Evolutionary conservation across 1,140 invertebrate species (phyloP).

Genomic region (Drosophila aff.): DNA sequence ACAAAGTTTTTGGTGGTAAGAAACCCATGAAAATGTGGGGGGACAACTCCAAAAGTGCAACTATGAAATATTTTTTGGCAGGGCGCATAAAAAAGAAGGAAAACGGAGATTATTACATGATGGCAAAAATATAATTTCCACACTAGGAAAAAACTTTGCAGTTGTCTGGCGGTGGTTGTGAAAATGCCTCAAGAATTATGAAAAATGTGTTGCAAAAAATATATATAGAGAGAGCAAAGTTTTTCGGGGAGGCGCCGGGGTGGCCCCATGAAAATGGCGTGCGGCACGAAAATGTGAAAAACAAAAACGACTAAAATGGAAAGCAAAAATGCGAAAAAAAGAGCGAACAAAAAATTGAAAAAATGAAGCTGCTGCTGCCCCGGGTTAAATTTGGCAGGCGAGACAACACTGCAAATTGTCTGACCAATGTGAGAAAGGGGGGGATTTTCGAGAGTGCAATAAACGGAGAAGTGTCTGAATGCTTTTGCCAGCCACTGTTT

Average conservation of each 20-base stretch:
- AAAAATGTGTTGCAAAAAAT: slow-evolving; percentile 70
- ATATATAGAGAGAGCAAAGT: slow-evolving; percentile 28
- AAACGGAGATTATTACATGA: slow-evolving; percentile 75
- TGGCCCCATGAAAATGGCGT: slow-evolving; percentile 71
- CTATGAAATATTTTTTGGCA: slow-evolving; percentile 77
- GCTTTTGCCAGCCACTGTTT: slow-evolving; percentile 64
- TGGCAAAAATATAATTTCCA: slow-evolving; percentile 79
- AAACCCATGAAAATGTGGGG: neutral
- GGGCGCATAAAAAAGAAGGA: slow-evolving; percentile 28
- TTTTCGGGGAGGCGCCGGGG: slow-evolving; percentile 27
- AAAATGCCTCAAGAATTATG: slow-evolving; percentile 81
- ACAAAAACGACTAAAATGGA: slow-evolving; percentile 36
- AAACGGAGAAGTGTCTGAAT: slow-evolving; percentile 76
- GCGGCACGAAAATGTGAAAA: slow-evolving; percentile 77
- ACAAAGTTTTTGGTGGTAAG: slow-evolving; percentile 15
- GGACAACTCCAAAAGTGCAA: slow-evolving; percentile 67
- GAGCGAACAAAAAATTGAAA: slow-evolving; percentile 25
- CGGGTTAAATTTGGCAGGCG: slow-evolving; percentile 77
- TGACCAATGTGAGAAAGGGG: slow-evolving; percentile 53
- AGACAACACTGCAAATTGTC: slow-evolving; percentile 81
- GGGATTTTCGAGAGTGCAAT: slow-evolving; percentile 61
- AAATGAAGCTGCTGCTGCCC: slow-evolving; percentile 67
- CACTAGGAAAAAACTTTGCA: slow-evolving; percentile 69
- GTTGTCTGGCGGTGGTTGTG: slow-evolving; percentile 53
- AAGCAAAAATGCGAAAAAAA: slow-evolving; percentile 40